Base-by-base conservation (phyloP, 2,888 invertebrate species). In the Sipha maydis region DNA sequence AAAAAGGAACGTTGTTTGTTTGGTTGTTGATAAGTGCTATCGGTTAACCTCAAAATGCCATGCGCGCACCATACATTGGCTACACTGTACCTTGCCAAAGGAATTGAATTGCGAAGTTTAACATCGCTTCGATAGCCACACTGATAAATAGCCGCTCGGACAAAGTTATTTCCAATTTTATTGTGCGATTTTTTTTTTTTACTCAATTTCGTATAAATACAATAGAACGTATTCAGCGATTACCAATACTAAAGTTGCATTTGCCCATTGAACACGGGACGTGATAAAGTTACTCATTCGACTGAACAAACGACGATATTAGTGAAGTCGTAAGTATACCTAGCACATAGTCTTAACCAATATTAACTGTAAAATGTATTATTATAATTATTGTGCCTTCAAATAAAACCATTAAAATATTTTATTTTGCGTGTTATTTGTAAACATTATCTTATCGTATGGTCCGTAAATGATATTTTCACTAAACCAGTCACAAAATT, bases 41-140 rank as follows among this genome's bases (percentile, higher is more conserved):
- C 73, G 41, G 19, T 41, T 85, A 88, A 88, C 86, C 86, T 88
- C 21, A 80, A 88, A 88, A 75, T 17, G 25, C 31, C 73, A 21
- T n/a, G 73, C 19, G n/a, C n/a, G 25, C 11, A 28, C 5, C 19
- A 21, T n/a, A 34, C 19, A 34, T 73, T 69, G 69, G 48, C 9
- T 3, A 9, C 9, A n/a, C 73, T 83, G 48, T 0, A 28, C n/a
- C 3, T 0, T 7, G 69, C 25, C 1, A 11, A n/a, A n/a, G 9
- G 8, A 34, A 9, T n/a, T n/a, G 25, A 11, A 2, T 9, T 69
- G n/a, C 69, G 7, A 69, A 3, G 28, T 19, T 83, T 83, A 38
- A 19, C 4, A 19, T n/a, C 0, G 34, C 17, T 8, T 0, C 9
- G 3, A 3, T 1, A 73, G 73, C 56, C 21, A 11, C 83, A 28